Base-by-base conservation (phyloP, 37 sponge, comb jelly and placozoan genomes). In the Amphimedon queenslandica region DNA sequence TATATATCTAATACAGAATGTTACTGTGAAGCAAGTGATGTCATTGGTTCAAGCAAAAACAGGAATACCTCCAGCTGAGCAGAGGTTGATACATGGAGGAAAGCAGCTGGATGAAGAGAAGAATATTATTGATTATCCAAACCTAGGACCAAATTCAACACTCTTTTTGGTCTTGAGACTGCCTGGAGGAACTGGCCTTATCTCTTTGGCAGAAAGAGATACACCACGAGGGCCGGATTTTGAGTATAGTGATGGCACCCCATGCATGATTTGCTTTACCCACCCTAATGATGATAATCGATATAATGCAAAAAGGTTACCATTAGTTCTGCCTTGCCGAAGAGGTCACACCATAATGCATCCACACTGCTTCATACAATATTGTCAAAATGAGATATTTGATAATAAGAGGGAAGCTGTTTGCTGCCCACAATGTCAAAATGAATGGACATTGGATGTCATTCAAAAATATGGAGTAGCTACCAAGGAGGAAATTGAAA, bases 91-190 rank as follows among this genome's bases (percentile, higher is more conserved):
- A 37, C 74, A 56, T 73, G 82, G 37, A 27, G 82, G 82, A 34
- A 82, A 82, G 53, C 68, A 82, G 35, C 60, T 82, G 32, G 56
- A 76, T 24, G 76, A 82, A 34, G 51, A 34, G 10, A 51, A 77
- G 21, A 51, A 0, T 25, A 25, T 84, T 2, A 25, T 37, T 55
- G 65, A 71, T 55, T 84, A 84, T 66, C 60, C 79, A 4, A 20
- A 58, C 43, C 58, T 84, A 11, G 39, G 36, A 0, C 55, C 70
- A 24, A 27, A 39, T 1, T 37, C 78, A 55, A 84, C 77, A 1
- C 13, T 84, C 6, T 84, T 77, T 64, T 42, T 84, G 34, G 84
- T 84, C 2, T n/a, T 84, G 41, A 55, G 84, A 13, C 58, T 84
- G 1, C 77, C 69, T 36, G 84, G 84, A 31, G 84, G 84, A 51